Evolutionary conservation across 1,140 invertebrate species (phyloP).

Genomic region (Formica selysi): DNA sequence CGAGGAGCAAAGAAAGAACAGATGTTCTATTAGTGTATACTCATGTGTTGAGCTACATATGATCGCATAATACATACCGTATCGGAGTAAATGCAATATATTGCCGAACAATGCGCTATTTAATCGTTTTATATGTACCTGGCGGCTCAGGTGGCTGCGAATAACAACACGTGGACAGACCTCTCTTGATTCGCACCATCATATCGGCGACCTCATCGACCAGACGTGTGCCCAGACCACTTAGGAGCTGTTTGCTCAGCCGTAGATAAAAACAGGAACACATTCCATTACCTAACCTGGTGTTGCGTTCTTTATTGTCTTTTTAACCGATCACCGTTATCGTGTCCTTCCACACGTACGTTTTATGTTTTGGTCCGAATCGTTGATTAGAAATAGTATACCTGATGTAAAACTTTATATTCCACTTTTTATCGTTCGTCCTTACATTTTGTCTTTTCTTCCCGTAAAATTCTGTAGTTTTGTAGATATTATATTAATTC

Average conservation of each 20-base stretch:
- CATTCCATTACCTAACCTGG: conserved; percentile 77
- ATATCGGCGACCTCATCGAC: conserved; percentile 81
- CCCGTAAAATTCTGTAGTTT: not conserved
- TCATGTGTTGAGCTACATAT: not conserved
- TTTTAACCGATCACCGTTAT: not conserved
- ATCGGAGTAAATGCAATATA: not conserved
- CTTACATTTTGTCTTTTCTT: not conserved
- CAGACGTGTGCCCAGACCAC: conserved; percentile 78
- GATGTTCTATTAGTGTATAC: conserved; percentile 27
- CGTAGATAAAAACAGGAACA: conserved; percentile 83
- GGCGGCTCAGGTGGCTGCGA: conserved; percentile 75
- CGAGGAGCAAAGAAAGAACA: conserved; percentile 2
- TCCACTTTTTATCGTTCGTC: not conserved
- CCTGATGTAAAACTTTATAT: not conserved
- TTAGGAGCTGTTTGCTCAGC: conserved; percentile 79
- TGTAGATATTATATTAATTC: not conserved
- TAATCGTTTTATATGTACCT: conserved; percentile 74
- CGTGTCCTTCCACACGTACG: not conserved
- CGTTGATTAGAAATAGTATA: not conserved
- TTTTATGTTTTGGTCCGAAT: conserved; percentile 9
- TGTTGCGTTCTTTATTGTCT: conserved; percentile 10
- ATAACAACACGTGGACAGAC: conserved; percentile 78
- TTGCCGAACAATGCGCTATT: conserved; percentile 19
- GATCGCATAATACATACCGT: not conserved
- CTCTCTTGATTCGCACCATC: conserved; percentile 82